Percentiles rank a stretch among this genome's conserved stretches.
phyloP scores from a whole-genome alignment of 2,113 vertebrate genomes.

The Neopipo cinnamomea region DNA sequence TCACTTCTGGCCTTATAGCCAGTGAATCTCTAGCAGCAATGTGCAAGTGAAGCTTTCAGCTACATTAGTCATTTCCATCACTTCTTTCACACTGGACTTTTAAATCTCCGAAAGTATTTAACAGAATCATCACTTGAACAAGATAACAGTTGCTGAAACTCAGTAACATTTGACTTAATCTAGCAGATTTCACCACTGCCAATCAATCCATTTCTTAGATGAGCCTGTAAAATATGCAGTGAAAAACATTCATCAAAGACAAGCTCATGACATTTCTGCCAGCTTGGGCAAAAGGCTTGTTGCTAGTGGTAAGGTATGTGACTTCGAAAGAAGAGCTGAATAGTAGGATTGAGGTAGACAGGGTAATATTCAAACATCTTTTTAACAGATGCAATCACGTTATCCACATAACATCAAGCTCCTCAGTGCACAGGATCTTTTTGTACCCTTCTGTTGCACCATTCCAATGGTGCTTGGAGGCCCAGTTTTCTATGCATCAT shows the following conservation, averaged over 20 bases:
- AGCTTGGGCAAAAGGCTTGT: neutral
- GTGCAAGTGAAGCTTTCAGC: neutral
- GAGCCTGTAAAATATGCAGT: neutral
- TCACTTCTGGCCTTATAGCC: neutral
- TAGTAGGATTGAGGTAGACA: neutral
- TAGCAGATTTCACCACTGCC: neutral
- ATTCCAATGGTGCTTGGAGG: neutral
- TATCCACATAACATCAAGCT: neutral
- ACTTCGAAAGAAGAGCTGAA: neutral
- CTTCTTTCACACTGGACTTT: neutral
- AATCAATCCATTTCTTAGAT: neutral
- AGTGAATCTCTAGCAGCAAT: neutral
- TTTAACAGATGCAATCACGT: neutral
- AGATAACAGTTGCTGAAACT: neutral
- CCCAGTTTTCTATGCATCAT: neutral
- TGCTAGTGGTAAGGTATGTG: neutral
- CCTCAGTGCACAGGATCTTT: neutral
- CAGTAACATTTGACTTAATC: neutral
- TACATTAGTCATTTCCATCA: neutral
- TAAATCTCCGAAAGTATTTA: neutral
- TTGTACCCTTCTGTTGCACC: neutral
- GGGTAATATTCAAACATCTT: neutral
- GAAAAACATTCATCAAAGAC: neutral
- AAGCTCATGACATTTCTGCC: neutral
- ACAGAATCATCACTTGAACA: neutral